phyloP scores from a whole-genome alignment of 2,113 vertebrate species.

The Oplegnathus fasciatus region DNA sequence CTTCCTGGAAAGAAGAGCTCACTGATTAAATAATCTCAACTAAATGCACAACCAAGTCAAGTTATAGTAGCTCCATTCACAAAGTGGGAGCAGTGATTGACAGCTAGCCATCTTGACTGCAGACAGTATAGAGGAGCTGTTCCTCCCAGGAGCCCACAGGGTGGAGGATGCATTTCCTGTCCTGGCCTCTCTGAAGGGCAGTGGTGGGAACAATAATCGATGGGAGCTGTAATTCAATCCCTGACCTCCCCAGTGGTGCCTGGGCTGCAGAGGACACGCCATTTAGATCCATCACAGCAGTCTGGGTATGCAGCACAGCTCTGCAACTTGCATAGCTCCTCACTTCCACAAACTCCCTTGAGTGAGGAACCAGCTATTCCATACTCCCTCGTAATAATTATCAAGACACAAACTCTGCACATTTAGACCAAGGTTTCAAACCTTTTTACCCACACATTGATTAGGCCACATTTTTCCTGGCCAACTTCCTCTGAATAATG shows the following conservation, averaged over 20 bases:
- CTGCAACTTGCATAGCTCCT: slow-evolving; percentile 38
- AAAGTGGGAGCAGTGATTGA: slow-evolving; percentile 65
- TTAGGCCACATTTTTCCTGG: neutral
- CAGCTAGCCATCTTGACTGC: slow-evolving; percentile 53
- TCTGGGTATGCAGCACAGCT: slow-evolving; percentile 48
- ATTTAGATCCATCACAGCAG: slow-evolving; percentile 63
- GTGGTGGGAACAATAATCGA: slow-evolving; percentile 78
- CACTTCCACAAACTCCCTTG: neutral
- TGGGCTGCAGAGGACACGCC: slow-evolving; percentile 72
- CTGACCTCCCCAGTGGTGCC: slow-evolving; percentile 73
- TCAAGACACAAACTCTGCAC: neutral
- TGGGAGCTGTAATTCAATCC: slow-evolving; percentile 80
- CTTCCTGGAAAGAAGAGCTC: slow-evolving; percentile 73
- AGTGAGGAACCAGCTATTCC: slow-evolving; percentile 1
- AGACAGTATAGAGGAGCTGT: slow-evolving; percentile 61
- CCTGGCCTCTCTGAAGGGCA: slow-evolving; percentile 75
- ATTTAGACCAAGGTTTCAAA: slow-evolving; percentile 11
- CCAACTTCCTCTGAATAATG: neutral
- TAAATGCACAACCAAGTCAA: slow-evolving; percentile 53
- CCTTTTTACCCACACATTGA: neutral
- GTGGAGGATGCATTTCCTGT: slow-evolving; percentile 82
- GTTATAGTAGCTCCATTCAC: slow-evolving; percentile 60
- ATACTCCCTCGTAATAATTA: neutral
- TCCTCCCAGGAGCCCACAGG: slow-evolving; percentile 70
- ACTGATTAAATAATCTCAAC: slow-evolving; percentile 72